These are phyloP conservation scores for Lutraria rhynchaena DNA, from an alignment of 1,140 invertebrate genomes.

Conservation along the genomic window DNA sequence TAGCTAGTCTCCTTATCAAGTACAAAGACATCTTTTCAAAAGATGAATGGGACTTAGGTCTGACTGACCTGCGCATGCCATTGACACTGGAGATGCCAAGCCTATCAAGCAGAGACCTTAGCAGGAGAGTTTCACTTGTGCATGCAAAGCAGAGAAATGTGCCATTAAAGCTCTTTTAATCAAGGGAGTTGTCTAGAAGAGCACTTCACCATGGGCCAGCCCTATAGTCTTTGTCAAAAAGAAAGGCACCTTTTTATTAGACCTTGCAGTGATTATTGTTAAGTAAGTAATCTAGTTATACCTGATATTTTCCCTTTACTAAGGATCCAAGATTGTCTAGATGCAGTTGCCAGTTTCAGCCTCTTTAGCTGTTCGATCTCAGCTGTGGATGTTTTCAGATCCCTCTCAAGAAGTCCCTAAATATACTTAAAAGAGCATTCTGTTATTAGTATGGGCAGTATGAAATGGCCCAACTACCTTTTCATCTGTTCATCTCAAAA, in stretches of 20 bases:
- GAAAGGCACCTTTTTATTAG: slow-evolving; percentile 4
- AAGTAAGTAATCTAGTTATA: slow-evolving; percentile 17
- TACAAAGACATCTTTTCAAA: slow-evolving; percentile 25
- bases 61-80: slow-evolving; percentile 8
- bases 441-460: slow-evolving; percentile 24
- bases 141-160: background rate
- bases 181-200: slow-evolving; percentile 28
- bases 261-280: slow-evolving; percentile 46
- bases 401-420: slow-evolving; percentile 69
- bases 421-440: slow-evolving; percentile 76
- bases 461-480: slow-evolving; percentile 21
- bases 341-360: slow-evolving; percentile 52
- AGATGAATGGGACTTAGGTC: slow-evolving; percentile 33
- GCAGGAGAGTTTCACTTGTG: slow-evolving; percentile 12
- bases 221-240: slow-evolving; percentile 40
- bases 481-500: slow-evolving; percentile 13
- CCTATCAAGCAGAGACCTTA: slow-evolving; percentile 40
- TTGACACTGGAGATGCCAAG: slow-evolving; percentile 11
- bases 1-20: slow-evolving; percentile 21
- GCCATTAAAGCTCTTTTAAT: slow-evolving; percentile 42
- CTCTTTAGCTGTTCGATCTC: slow-evolving; percentile 55
- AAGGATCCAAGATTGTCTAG: slow-evolving; percentile 58
- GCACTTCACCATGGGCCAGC: slow-evolving; percentile 6
- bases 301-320: slow-evolving; percentile 47
- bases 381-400: slow-evolving; percentile 78